Evolutionary conservation across 1,140 invertebrate species (phyloP), one percentile per base, ranked within the genome.

Genomic region (Augochlora pura): DNA sequence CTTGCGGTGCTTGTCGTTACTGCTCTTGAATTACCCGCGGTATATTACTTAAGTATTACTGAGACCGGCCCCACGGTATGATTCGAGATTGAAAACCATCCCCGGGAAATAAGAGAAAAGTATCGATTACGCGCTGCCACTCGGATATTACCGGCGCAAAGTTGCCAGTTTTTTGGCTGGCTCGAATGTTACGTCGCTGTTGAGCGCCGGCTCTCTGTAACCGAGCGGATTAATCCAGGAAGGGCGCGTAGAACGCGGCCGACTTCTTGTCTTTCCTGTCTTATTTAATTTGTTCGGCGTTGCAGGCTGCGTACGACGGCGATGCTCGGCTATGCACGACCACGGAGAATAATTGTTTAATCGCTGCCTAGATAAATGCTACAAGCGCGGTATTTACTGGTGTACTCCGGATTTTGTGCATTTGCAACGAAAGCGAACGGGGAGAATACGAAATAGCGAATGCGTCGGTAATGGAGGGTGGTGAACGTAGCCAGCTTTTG

Each of bases 21-120:
- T 21, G 21, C 27, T 12, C 59, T 54, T 54, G 60, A 71, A 77
- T 77, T 71, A 63, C 1, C n/a, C 57, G 16, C 14, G 67, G 32
- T 54, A 27, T 39, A 71, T 77, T 63, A 27, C 59, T 42, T 42
- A 54, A 71, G 32, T 60, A 71, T 57, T 59, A 54, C 23, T 27
- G 14, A 16, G 38, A 46, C 21, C 39, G 39, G 21, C 3, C 6
- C 3, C 6, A 21, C 0, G 27, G 25, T 49, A 25, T 69, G 75
- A 77, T 77, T 77, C 62, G 69, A 62, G 65, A 38, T 49, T 27
- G 66, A 62, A 49, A 14, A 52, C 39, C 65, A 38, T 49, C n/a
- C 23, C 6, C 32, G 49, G 49, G 39, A 49, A 77, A 49, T 38
- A 23, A 62, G 57, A 38, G 66, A 62, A 62, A 70, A 70, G 25